Evolutionary conservation across 2,888 invertebrate species (phyloP).

Genomic region (Sminthurinus aureus): DNA sequence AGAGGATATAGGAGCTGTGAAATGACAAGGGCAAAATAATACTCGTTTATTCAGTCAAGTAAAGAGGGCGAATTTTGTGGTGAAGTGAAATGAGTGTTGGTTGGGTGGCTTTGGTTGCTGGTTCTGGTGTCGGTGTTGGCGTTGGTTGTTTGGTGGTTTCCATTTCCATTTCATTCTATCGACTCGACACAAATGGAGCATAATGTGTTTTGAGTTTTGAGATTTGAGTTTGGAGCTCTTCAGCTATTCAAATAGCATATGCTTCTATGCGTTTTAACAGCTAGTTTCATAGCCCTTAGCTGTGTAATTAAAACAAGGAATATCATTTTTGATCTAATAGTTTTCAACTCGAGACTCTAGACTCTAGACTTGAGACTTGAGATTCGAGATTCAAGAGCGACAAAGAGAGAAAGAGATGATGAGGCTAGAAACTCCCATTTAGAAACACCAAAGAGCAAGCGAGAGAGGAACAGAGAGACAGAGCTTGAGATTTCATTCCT

Average conservation of each 20-base stretch:
- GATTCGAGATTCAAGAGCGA: neutral
- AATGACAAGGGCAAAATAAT: slow-evolving; percentile 20
- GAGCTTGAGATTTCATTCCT: neutral
- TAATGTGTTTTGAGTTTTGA: slow-evolving; percentile 28
- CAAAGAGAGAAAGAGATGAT: neutral
- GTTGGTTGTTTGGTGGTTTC: neutral
- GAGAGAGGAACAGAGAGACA: neutral
- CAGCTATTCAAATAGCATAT: slow-evolving; percentile 13
- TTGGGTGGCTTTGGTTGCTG: neutral
- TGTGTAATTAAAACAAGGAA: slow-evolving; percentile 28
- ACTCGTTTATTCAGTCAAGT: neutral
- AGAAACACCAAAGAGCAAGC: neutral
- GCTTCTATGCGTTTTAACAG: slow-evolving; percentile 26
- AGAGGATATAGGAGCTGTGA: neutral
- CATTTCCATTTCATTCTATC: slow-evolving; percentile 4
- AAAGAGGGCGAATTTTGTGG: neutral
- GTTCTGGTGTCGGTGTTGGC: slow-evolving; percentile 10
- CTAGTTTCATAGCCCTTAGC: neutral
- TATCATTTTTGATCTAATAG: slow-evolving; percentile 23
- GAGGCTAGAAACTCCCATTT: neutral
- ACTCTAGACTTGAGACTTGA: neutral
- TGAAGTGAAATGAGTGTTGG: neutral
- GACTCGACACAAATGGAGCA: slow-evolving; percentile 25
- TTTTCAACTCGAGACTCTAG: neutral
- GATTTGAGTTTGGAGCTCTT: too few species aligned